Percentiles rank a stretch among this genome's conserved stretches.
These are phyloP conservation scores for Prinia subflava DNA, from an alignment of 2,113 vertebrate species.

Conservation along the genomic window DNA sequence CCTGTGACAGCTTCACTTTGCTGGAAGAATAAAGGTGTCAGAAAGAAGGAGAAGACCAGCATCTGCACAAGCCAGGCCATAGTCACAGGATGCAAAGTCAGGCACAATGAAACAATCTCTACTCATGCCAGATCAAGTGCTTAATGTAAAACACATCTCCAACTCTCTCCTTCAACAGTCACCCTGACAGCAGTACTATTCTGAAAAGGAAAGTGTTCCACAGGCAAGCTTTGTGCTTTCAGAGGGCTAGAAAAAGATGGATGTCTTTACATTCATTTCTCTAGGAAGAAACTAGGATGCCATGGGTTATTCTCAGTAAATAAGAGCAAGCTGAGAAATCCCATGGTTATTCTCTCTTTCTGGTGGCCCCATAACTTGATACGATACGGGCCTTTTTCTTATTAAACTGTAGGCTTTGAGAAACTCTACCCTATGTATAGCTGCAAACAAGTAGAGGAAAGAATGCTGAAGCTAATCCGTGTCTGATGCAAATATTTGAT, in stretches of 20 bases:
- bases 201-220: neutral
- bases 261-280: neutral
- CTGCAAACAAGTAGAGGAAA: neutral
- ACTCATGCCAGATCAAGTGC: neutral
- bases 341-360: neutral
- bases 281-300: neutral
- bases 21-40: neutral
- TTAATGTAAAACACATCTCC: neutral
- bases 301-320: neutral
- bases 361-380: neutral
- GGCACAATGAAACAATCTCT: neutral
- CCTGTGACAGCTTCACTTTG: neutral
- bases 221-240: neutral
- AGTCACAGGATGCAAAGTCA: neutral
- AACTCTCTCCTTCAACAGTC: neutral
- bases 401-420: neutral
- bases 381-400: neutral
- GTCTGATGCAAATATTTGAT: neutral
- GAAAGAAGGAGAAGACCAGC: neutral
- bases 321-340: neutral
- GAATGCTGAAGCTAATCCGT: neutral
- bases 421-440: neutral
- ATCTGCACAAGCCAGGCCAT: rapidly evolving
- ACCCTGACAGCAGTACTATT: neutral
- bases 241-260: neutral